phyloP scores from a whole-genome alignment of 2,888 invertebrate genomes.

The Drosophila sordidapex region DNA sequence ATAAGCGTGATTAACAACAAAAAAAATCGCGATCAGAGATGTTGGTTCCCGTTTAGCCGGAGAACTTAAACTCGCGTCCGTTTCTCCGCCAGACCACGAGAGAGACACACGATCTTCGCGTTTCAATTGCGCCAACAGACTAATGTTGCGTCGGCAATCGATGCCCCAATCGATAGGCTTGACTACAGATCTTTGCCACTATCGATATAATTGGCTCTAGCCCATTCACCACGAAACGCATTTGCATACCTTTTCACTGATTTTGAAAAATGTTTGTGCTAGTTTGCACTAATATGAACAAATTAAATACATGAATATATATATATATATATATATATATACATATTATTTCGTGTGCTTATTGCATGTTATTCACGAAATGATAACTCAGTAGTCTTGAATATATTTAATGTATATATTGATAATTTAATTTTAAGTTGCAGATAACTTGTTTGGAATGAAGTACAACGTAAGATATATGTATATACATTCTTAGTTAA shows the following conservation, averaged over 20 bases:
- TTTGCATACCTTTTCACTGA: not conserved
- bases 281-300: not conserved
- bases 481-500: not conserved
- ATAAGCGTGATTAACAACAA: constrained; percentile 29
- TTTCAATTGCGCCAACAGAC: constrained; percentile 66
- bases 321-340: not conserved
- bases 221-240: constrained; percentile 26
- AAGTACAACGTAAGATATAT: not conserved
- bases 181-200: not conserved
- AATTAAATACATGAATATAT: not conserved
- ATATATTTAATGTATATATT: not conserved
- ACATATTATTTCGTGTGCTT: not conserved
- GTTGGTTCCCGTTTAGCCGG: constrained; percentile 42
- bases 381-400: not conserved
- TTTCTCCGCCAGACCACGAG: constrained; percentile 35
- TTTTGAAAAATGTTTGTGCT: not conserved
- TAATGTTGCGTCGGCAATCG: constrained; percentile 49
- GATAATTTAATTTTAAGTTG: not conserved
- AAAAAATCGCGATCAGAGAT: constrained; percentile 27
- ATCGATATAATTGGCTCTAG: constrained; percentile 17
- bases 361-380: not conserved
- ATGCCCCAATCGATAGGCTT: constrained; percentile 31
- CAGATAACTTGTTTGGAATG: not conserved
- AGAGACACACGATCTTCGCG: constrained; percentile 55
- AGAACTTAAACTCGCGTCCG: constrained; percentile 60